Evolutionary conservation across 2,888 invertebrate genomes (phyloP).

Genomic region (Hypomecis atomaria): DNA sequence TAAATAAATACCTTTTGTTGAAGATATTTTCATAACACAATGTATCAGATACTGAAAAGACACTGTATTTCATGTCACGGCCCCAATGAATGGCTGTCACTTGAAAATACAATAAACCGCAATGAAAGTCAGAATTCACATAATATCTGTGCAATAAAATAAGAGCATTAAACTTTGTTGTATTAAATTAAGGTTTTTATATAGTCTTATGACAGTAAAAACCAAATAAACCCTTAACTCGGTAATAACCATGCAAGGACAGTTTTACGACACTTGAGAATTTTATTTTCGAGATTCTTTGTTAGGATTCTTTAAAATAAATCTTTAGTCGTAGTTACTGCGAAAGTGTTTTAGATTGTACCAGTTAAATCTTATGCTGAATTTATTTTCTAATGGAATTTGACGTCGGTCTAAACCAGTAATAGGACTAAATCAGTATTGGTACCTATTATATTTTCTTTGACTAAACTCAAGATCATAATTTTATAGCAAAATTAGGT

Average conservation of each 20-base stretch:
- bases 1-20: too few relatives aligned
- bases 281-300: conserved; percentile 4
- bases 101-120: conserved; percentile 16
- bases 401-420: too few relatives aligned
- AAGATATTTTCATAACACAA: too few relatives aligned
- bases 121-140: conserved; percentile 9
- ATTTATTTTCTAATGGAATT: too few relatives aligned
- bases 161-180: conserved; percentile 16
- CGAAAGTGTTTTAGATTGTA: too few relatives aligned
- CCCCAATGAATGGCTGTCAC: neutral
- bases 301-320: conserved; percentile 1
- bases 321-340: neutral
- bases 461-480: too few relatives aligned
- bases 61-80: neutral
- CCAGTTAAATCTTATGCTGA: too few relatives aligned
- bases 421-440: too few relatives aligned
- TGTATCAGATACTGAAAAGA: too few relatives aligned
- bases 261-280: conserved; percentile 11
- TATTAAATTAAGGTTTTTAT: conserved; percentile 18
- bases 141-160: conserved; percentile 13
- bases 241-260: conserved; percentile 16
- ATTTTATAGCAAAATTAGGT: too few relatives aligned
- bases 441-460: too few relatives aligned
- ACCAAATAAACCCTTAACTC: conserved; percentile 15
- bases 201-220: conserved; percentile 16